Base-by-base conservation (phyloP, 2,113 vertebrate genomes). In the Amblyopsis rosae region DNA sequence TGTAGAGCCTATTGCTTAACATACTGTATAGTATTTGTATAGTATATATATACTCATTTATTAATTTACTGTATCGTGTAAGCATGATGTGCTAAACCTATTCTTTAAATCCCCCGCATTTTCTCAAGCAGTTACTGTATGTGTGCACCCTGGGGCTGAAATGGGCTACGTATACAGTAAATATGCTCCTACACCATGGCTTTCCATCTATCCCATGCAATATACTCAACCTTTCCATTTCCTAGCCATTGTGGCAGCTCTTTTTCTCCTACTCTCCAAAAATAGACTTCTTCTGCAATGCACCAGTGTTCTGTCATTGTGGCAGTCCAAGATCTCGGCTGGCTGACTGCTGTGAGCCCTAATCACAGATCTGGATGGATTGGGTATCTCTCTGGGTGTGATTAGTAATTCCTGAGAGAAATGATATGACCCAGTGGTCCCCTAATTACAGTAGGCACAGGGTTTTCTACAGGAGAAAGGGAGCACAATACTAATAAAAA, bases 231-330 rank as follows among this genome's bases (percentile, higher is more conserved):
- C 70, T 73, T 67, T 79, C 82, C 71, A 72, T 71, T 11, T 72
- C 60, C 75, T 56, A 76, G 74, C 86, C 80, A 70, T 63, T 17
- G 70, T 85, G 79, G 83, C 80, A 67, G 82, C 71, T 83, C 73
- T 76, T 75, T 83, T 87, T 84, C 82, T 84, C 64, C 81, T 82
- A 73, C 80, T 80, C 73, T 84, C 87, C 88, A 85, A 88, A 90
- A 91, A 91, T 88, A 88, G 83, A 83, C 84, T 87, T 82, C 69
- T 87, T 81, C 87, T 90, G 88, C 88, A 89, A 87, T 90, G 90
- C 90, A 88, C 82, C 87, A 90, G 75, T 41, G 65, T 83, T 80
- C 80, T 89, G 88, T 90, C 85, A 86, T 85, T 76, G 76, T 71
- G 84, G 84, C 82, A 86, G 82, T 79, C 69, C 62, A 79, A 67